Base-by-base conservation (phyloP, 2,888 invertebrate species). In the Eurytoma californica region DNA sequence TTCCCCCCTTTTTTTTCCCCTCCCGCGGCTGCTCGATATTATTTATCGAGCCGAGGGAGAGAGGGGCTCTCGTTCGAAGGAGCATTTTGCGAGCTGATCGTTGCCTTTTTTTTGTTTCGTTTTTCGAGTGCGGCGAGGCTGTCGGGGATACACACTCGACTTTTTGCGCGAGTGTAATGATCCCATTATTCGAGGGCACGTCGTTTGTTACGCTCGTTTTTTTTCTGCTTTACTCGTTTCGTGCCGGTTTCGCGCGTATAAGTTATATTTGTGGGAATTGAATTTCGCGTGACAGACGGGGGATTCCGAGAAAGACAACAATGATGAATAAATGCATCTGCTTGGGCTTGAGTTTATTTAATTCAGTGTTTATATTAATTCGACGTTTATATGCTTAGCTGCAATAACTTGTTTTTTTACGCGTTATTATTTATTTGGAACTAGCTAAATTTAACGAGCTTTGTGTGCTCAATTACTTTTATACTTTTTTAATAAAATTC, bases 291-390 rank as follows among this genome's bases (percentile, higher is more conserved):
- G 61, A 24, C 13, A 14, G 58, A 24, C 47, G 20, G 13, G 68
- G 16, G 68, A 53, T 74, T 79, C 72, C 24, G 61, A 51, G 73
- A 61, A 74, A 74, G 30, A 51, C 63, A 63, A 72, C 69, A 73
- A 73, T 68, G 68, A 69, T 30, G 78, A 78, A 78, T 73, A 73
- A 78, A 78, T 73, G 20, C 69, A 73, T 65, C 39, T 39, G 9
- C 39, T 39, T 39, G 39, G 9, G 39, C 9, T 39, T 39, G 9
- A 9, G 9, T 39, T 39, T 39, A 39, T 39, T 39, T 39, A 39
- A 39, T 39, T 39, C 39, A 39, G 7, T 9, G 39, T 39, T 39
- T 39, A 7, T 39, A 39, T 39, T 39, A 39, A 39, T 39, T 39
- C 39, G 39, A 9, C 39, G 39, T 9, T n/a, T n/a, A 9, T 9